Percentiles rank a stretch among this genome's conserved stretches.
Evolutionary conservation across 2,888 invertebrate genomes (phyloP).

Genomic region (Athalia circularis): DNA sequence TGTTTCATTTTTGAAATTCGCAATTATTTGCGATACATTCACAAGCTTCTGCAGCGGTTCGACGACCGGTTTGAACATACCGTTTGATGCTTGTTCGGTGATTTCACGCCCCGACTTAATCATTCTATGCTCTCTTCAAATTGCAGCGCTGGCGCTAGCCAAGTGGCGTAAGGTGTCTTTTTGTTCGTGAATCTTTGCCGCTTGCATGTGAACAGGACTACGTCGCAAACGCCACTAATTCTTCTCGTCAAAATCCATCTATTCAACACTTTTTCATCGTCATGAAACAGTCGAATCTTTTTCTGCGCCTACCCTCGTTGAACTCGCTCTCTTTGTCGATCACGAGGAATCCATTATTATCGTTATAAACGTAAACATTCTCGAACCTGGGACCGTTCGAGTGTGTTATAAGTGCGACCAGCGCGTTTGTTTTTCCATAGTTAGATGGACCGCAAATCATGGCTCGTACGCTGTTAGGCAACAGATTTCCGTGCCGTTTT

Average conservation of each 20-base stretch:
- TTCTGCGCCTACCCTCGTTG: conserved; percentile 53
- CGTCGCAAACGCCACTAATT: conserved; percentile 18
- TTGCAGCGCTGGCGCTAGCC: conserved; percentile 51
- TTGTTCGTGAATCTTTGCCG: conserved; percentile 30
- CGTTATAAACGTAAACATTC: conserved; percentile 50
- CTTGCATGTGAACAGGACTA: conserved; percentile 41
- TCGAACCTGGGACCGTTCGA: conserved; percentile 53
- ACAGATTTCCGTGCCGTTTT: conserved; percentile 57
- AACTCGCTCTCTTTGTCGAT: conserved; percentile 56
- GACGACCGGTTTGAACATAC: no score
- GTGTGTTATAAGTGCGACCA: conserved; percentile 51
- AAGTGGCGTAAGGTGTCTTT: conserved; percentile 47
- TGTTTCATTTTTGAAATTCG: no score
- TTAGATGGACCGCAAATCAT: conserved; percentile 53
- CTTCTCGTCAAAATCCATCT: conserved; percentile 10
- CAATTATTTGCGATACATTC: no score
- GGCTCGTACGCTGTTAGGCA: conserved; percentile 59
- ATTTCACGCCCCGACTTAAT: no score
- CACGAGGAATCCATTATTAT: conserved; percentile 54
- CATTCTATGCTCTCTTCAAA: conserved; percentile 46
- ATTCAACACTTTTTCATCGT: conserved; percentile 44
- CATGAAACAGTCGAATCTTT: conserved; percentile 51
- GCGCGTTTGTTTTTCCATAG: conserved; percentile 54
- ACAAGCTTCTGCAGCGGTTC: no score
- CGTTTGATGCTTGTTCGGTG: no score